Conservation (phyloP, 64 coral and sea anemone species). For the Orbicella faveolata region DNA sequence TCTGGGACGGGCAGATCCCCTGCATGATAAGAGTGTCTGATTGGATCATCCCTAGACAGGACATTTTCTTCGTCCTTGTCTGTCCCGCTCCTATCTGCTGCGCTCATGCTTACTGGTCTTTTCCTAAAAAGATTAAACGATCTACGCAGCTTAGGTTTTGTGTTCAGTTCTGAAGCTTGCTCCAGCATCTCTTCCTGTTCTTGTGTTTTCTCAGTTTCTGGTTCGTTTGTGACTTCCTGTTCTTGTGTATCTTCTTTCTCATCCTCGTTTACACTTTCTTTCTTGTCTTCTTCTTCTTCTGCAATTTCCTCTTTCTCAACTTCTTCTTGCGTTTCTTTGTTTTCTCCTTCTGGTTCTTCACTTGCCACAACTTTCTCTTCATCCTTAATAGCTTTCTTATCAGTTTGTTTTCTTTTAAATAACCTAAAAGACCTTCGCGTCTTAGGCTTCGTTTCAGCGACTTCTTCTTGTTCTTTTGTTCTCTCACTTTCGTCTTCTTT, state of each 20-base stretch:
- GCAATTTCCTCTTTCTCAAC: slow-evolving; percentile 1
- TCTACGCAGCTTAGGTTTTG: slow-evolving; percentile 42
- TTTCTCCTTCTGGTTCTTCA: slow-evolving; percentile 33
- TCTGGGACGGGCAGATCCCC: slow-evolving; percentile 56
- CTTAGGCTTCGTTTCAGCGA: slow-evolving; percentile 64
- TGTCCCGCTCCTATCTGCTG: slow-evolving; percentile 17
- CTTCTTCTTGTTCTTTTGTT: slow-evolving; percentile 30
- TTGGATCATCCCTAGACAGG: slow-evolving; percentile 49
- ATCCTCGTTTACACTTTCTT: neutral
- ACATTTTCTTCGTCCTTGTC: slow-evolving; percentile 26
- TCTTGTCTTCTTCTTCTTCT: neutral
- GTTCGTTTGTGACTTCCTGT: neutral
- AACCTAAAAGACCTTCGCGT: slow-evolving; percentile 59
- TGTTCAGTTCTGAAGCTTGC: slow-evolving; percentile 22
- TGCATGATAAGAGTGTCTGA: slow-evolving; percentile 77
- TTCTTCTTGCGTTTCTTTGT: neutral
- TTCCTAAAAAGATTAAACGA: slow-evolving; percentile 37
- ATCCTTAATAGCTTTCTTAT: slow-evolving; percentile 29
- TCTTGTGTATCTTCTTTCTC: slow-evolving; percentile 13
- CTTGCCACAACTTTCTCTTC: slow-evolving; percentile 45
- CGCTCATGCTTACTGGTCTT: slow-evolving; percentile 70
- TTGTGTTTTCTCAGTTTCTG: neutral
- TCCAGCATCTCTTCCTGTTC: slow-evolving; percentile 45
- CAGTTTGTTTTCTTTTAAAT: slow-evolving; percentile 61
- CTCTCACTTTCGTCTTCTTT: slow-evolving; percentile 13